Evolutionary conservation across 2,113 vertebrate genomes (phyloP).

Genomic region (Lampris incognitus): DNA sequence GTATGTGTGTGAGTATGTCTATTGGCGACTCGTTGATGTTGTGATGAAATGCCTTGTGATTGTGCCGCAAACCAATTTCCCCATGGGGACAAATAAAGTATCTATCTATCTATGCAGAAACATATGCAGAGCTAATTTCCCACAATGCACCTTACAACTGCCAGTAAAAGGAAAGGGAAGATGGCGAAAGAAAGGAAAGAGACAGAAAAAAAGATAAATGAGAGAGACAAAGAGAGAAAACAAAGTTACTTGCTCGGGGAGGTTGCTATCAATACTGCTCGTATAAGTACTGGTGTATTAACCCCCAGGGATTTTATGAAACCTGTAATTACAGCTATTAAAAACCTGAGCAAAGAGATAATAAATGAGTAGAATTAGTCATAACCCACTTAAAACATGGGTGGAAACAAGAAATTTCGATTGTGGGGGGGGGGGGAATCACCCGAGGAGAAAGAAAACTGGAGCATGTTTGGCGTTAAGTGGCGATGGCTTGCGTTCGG

Average conservation of each 20-base stretch:
- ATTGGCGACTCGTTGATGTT: too few relatives aligned
- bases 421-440: neutral
- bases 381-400: slow-evolving; percentile 27
- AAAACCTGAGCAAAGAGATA: slow-evolving; percentile 12
- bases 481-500: slow-evolving; percentile 52
- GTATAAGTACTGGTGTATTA: slow-evolving; percentile 58
- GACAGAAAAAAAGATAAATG: neutral
- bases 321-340: slow-evolving; percentile 35
- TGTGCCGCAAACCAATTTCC: too few relatives aligned
- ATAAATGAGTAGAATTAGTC: slow-evolving; percentile 35
- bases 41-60: too few relatives aligned
- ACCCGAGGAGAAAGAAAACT: slow-evolving; percentile 10
- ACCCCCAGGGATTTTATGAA: slow-evolving; percentile 48
- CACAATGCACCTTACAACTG: slow-evolving; percentile 55
- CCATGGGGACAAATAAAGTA: too few relatives aligned
- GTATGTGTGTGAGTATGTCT: too few relatives aligned
- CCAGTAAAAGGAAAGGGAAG: slow-evolving; percentile 49
- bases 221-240: slow-evolving; percentile 32
- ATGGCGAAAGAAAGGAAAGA: neutral
- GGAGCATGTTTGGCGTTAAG: slow-evolving; percentile 40
- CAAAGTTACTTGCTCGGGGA: slow-evolving; percentile 57
- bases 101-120: too few relatives aligned
- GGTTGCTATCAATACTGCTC: slow-evolving; percentile 39
- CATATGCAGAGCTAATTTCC: slow-evolving; percentile 64
- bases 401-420: slow-evolving; percentile 28